Evolutionary conservation across 2,113 vertebrate genomes (phyloP), one percentile per base, ranked within the genome.

Genomic region (Notothenia rossii): DNA sequence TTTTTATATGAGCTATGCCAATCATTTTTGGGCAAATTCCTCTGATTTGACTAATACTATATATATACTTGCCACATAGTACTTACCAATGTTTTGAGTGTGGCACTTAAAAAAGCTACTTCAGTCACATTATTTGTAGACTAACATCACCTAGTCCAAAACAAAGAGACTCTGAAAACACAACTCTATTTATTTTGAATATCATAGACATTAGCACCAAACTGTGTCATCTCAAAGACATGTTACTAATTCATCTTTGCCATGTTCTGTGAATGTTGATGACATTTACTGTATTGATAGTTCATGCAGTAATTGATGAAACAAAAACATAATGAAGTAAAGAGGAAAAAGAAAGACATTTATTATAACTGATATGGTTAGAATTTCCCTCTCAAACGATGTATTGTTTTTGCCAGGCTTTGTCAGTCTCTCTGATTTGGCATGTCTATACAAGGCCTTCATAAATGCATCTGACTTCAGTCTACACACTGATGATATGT

Each of bases 1-100:
- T 70, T 22, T 67, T 77, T 79, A 29, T 5, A 65, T 73, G 5
- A 68, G 12, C 1, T 10, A 49, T 78, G 50, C 62, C 68, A 70
- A 36, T 59, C 17, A 64, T 59, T 67, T 77, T 50, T 48, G 51
- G 2, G 73, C 17, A 59, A 13, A 60, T 62, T 70, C 55, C 43
- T 54, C 17, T 58, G 20, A 62, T 46, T 76, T 59, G 51, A 61
- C 10, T 22, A n/a, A 20, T 13, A 1, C 3, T 65, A 53, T 53
- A 46, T 62, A 67, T 25, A 72, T 3, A 53, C 36, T 40, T 40
- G 36, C 36, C 36, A 7, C 72, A 29, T 40, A 40, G 36, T n/a
- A 56, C 33, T 69, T 66, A 65, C 10, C 15, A 9, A 13, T 63
- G 71, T 40, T 61, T 13, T 29, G 22, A 80, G 15, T 45, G 33